A percentile compares a stretch with the other conserved stretches of the same genome.
These are phyloP conservation scores for Anguilla pacifica DNA, from an alignment of 2,797 vertebrate genomes.

Conservation along the genomic window DNA sequence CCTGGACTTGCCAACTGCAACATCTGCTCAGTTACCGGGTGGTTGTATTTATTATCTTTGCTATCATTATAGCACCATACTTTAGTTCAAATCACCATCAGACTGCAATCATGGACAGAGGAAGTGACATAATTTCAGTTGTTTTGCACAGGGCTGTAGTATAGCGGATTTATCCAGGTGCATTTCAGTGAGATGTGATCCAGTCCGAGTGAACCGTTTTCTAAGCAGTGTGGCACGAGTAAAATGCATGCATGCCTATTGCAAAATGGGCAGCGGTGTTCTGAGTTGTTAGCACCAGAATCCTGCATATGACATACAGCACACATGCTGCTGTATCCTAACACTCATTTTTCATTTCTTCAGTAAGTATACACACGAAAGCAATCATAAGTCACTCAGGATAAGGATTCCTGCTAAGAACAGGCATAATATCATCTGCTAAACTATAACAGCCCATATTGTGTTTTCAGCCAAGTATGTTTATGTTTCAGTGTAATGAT, in stretches of 20 bases:
- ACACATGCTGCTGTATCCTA: background rate
- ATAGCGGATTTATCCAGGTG: background rate
- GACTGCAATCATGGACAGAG: background rate
- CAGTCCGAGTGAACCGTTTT: background rate
- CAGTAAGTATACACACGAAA: background rate
- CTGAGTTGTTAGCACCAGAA: background rate
- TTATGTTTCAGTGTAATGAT: background rate
- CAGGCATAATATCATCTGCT: background rate
- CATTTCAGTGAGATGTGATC: background rate
- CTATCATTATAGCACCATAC: background rate
- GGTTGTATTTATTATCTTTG: background rate
- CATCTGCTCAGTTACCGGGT: background rate
- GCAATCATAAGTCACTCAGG: background rate
- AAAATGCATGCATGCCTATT: background rate
- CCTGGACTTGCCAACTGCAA: constrained; percentile 11
- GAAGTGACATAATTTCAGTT: background rate
- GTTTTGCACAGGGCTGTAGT: background rate
- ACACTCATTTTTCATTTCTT: background rate
- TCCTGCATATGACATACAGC: background rate
- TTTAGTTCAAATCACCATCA: background rate
- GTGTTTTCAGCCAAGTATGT: background rate
- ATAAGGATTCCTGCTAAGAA: background rate
- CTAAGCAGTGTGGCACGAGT: background rate
- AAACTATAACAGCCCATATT: background rate
- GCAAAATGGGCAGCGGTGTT: background rate